Evolutionary conservation across 2,888 invertebrate species (phyloP).

Genomic region (Rhopalosiphum nymphaeae): DNA sequence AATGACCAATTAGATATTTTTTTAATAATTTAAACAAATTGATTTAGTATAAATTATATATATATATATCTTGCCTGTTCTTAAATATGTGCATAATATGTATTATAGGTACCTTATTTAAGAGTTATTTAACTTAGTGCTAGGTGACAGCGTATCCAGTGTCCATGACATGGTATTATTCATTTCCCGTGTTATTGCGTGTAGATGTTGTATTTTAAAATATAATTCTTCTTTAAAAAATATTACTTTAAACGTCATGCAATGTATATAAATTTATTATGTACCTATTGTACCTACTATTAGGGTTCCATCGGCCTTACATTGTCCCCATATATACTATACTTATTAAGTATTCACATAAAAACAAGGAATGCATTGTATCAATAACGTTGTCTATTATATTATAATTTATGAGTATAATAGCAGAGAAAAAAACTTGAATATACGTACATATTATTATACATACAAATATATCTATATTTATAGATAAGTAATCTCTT

Average conservation of each 20-base stretch:
- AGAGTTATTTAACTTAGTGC: background rate
- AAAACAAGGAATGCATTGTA: slow-evolving; percentile 15
- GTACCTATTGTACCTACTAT: slow-evolving; percentile 17
- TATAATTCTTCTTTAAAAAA: slow-evolving; percentile 43
- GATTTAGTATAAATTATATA: background rate
- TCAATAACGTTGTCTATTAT: slow-evolving; percentile 4
- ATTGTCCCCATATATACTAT: slow-evolving; percentile 25
- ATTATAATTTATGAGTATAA: background rate
- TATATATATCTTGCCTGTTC: background rate
- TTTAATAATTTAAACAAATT: background rate
- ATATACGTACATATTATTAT: background rate
- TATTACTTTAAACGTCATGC: slow-evolving; percentile 15
- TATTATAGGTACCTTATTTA: background rate
- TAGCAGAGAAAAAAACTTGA: background rate
- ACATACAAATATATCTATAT: background rate
- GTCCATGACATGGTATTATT: background rate
- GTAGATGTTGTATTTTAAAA: slow-evolving; percentile 22
- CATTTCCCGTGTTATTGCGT: background rate
- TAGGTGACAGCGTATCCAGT: background rate
- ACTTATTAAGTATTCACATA: slow-evolving; percentile 48
- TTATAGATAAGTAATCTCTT: background rate
- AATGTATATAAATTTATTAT: slow-evolving; percentile 49
- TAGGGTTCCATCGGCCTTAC: background rate
- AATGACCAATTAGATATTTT: background rate
- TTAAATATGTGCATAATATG: background rate